Evolutionary conservation across 2,113 vertebrate genomes (phyloP).

Genomic region (Salvelinus namaycush): DNA sequence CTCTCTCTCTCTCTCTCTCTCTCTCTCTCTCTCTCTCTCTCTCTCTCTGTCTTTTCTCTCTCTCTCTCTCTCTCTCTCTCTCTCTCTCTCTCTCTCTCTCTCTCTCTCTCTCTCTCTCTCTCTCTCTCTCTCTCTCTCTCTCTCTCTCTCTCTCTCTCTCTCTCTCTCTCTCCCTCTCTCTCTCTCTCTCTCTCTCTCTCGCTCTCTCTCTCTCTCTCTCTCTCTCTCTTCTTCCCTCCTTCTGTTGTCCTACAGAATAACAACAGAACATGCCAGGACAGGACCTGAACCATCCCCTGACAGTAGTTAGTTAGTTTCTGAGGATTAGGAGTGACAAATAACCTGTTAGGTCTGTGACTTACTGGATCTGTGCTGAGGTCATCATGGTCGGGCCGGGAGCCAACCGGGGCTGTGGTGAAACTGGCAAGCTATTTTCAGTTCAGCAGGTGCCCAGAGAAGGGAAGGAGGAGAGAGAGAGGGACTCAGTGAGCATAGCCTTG

Average conservation of each 20-base stretch:
- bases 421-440: conserved; percentile 25
- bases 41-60: no score
- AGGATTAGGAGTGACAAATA: conserved; percentile 39
- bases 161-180: no score
- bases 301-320: not conserved
- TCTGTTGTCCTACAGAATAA: conserved; percentile 47
- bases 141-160: no score
- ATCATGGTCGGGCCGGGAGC: not conserved
- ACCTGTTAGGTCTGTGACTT: conserved; percentile 60
- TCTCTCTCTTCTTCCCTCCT: conserved; percentile 8
- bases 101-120: not conserved
- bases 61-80: no score
- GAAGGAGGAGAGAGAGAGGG: not conserved
- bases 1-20: no score
- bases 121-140: no score
- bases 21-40: no score
- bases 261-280: conserved; percentile 42
- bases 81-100: no score
- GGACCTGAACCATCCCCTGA: conserved; percentile 20
- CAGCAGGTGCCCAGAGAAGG: conserved; percentile 12
- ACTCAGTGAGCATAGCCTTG: no score
- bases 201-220: not conserved
- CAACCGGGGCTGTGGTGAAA: conserved; percentile 36
- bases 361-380: conserved; percentile 30
- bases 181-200: not conserved